phyloP scores from a whole-genome alignment of 23 tunicate genomes.

The Ciona savignyi region DNA sequence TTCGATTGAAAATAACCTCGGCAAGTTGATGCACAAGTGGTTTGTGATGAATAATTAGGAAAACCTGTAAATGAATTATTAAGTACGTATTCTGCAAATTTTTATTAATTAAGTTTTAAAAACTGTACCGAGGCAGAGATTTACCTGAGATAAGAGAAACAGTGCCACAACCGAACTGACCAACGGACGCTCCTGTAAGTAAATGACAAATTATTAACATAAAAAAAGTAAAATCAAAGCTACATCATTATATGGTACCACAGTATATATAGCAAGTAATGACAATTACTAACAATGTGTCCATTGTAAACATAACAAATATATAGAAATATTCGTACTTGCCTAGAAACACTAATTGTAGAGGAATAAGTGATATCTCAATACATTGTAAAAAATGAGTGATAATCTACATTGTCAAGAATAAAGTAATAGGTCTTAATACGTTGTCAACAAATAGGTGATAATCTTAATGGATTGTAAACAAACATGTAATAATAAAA shows the following conservation, averaged over 20 bases:
- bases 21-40: constrained; percentile 80
- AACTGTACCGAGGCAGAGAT: neutral
- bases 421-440: neutral
- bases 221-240: too few species aligned
- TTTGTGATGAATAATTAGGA: constrained; percentile 76
- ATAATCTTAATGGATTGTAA: too few species aligned
- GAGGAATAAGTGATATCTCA: too few species aligned
- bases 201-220: neutral
- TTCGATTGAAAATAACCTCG: constrained; percentile 74
- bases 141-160: constrained; percentile 84
- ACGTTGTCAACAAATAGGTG: neutral
- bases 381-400: too few species aligned
- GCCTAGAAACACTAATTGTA: too few species aligned
- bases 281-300: too few species aligned
- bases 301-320: too few species aligned
- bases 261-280: too few species aligned
- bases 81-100: too few species aligned
- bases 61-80: constrained; percentile 41
- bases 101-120: neutral
- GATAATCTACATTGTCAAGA: too few species aligned
- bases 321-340: too few species aligned
- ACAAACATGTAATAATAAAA: neutral
- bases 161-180: constrained; percentile 80
- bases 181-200: constrained; percentile 37
- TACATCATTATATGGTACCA: too few species aligned